phyloP scores from a whole-genome alignment of 2,113 vertebrate species.

The Piprites chloris region DNA sequence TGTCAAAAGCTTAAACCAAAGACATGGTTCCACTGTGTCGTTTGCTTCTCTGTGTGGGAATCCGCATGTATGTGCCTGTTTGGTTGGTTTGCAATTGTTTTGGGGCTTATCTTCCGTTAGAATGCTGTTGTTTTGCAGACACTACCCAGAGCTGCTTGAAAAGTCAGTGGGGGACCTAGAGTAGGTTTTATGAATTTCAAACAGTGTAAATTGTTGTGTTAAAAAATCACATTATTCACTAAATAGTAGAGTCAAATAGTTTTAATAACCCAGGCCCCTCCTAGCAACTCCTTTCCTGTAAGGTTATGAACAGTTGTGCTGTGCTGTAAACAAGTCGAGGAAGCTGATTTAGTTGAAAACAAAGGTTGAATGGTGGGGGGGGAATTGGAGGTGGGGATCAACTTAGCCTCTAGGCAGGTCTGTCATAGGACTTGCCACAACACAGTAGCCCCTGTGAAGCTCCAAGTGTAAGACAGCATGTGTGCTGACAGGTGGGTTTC shows the following conservation, averaged over 20 bases:
- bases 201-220: background rate
- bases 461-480: background rate
- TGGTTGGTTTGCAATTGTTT: background rate
- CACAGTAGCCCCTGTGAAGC: too few relatives aligned
- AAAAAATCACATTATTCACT: background rate
- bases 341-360: background rate
- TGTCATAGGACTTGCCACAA: background rate
- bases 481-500: background rate
- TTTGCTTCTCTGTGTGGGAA: background rate
- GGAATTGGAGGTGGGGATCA: background rate
- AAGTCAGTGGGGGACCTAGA: background rate
- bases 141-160: background rate
- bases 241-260: background rate
- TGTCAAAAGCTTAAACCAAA: background rate
- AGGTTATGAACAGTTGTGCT: background rate
- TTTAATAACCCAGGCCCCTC: background rate
- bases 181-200: background rate
- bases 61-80: background rate
- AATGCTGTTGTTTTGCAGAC: background rate
- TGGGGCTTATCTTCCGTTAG: background rate
- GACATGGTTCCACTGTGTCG: background rate
- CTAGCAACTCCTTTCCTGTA: background rate
- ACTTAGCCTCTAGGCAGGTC: background rate
- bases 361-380: background rate
- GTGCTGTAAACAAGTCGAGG: background rate